Conservation (phyloP, 2,888 invertebrate species). For the Acanthosoma haemorrhoidale region DNA sequence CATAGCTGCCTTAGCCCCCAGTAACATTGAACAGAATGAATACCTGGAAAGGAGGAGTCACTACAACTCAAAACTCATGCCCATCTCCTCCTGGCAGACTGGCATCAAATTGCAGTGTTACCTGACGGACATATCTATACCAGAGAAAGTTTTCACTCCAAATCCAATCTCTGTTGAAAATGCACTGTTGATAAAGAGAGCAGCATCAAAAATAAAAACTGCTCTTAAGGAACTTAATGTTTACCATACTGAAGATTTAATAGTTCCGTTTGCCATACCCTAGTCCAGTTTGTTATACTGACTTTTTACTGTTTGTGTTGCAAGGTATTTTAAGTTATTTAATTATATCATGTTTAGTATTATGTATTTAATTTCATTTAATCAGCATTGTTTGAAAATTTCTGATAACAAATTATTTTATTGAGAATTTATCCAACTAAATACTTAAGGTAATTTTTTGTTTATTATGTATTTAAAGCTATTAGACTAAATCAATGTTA, state of each 20-base stretch:
- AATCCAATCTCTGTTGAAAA: conserved; percentile 59
- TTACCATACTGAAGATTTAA: conserved; percentile 82
- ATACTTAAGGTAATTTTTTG: too few relatives aligned
- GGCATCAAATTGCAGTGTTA: conserved; percentile 46
- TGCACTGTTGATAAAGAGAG: conserved; percentile 63
- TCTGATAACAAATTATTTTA: too few relatives aligned
- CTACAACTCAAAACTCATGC: conserved; percentile 44
- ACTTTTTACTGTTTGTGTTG: too few relatives aligned
- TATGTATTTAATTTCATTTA: too few relatives aligned
- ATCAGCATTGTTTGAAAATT: too few relatives aligned
- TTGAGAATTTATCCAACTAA: too few relatives aligned
- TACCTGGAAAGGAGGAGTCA: conserved; percentile 75
- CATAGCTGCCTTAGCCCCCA: conserved; percentile 84
- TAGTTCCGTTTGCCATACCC: conserved; percentile 79
- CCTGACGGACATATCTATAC: conserved; percentile 66
- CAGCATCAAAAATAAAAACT: conserved; percentile 62
- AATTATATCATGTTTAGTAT: too few relatives aligned
- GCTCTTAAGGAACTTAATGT: conserved; percentile 74
- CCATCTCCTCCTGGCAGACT: conserved; percentile 35
- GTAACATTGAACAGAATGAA: conserved; percentile 82
- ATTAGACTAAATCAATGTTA: too few relatives aligned
- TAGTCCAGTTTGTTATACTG: too few relatives aligned
- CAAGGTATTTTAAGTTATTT: too few relatives aligned
- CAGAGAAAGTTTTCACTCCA: conserved; percentile 61
- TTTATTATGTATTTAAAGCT: too few relatives aligned